Conservation (phyloP, 1,140 invertebrate genomes). For the Tribolium castaneum region DNA sequence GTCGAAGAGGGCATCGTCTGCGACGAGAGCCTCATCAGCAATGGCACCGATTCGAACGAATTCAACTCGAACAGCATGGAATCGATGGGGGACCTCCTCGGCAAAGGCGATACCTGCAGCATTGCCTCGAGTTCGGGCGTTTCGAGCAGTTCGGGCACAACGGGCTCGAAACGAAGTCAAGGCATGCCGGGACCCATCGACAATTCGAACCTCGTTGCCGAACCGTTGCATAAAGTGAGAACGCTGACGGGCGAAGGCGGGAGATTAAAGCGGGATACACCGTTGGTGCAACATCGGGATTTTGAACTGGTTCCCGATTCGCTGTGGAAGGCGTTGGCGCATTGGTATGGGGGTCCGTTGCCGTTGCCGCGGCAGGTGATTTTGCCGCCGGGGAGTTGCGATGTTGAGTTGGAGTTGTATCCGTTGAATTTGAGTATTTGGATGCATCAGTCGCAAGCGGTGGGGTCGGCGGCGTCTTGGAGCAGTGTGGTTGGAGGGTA, state of each 20-base stretch:
- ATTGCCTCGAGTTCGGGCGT: slow-evolving; percentile 72
- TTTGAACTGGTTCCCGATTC: slow-evolving; percentile 87
- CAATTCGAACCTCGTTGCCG: slow-evolving; percentile 76
- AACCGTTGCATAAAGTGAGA: slow-evolving; percentile 71
- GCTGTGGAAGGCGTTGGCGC: slow-evolving; percentile 84
- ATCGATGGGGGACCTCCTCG: slow-evolving; percentile 69
- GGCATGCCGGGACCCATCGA: slow-evolving; percentile 80
- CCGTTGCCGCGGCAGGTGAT: slow-evolving; percentile 83
- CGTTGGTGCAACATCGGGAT: slow-evolving; percentile 78
- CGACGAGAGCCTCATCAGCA: slow-evolving; percentile 74
- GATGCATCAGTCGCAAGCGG: slow-evolving; percentile 70
- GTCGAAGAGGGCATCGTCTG: slow-evolving; percentile 71
- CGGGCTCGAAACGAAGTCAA: slow-evolving; percentile 60
- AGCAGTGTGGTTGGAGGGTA: slow-evolving; percentile 61
- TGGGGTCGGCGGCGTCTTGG: slow-evolving; percentile 52
- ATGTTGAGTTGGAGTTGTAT: slow-evolving; percentile 85
- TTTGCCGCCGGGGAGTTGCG: slow-evolving; percentile 58
- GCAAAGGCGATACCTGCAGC: slow-evolving; percentile 68
- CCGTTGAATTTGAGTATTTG: slow-evolving; percentile 81
- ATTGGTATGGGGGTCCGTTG: slow-evolving; percentile 87
- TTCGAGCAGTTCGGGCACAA: slow-evolving; percentile 63
- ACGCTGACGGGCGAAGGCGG: slow-evolving; percentile 88
- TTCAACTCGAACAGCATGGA: slow-evolving; percentile 66
- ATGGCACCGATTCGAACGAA: slow-evolving; percentile 67
- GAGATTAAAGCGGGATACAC: slow-evolving; percentile 76